These are phyloP conservation scores for Heliconius hortense DNA, from an alignment of 2,888 invertebrate genomes.

Conservation along the genomic window DNA sequence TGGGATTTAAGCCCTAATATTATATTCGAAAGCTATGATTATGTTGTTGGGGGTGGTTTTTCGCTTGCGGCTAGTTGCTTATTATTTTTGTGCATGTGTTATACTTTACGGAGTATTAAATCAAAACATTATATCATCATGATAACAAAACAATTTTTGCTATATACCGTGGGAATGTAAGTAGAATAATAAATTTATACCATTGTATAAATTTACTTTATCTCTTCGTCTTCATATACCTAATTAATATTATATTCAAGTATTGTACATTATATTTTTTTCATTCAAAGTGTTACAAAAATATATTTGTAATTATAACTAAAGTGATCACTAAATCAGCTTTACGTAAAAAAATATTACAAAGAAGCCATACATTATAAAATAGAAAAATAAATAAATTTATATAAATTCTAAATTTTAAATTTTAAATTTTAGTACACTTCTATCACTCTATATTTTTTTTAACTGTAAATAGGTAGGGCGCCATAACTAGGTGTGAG, in stretches of 20 bases:
- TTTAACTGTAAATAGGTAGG: not conserved
- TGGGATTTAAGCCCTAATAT: conserved; percentile 50
- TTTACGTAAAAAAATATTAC: not conserved
- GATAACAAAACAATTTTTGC: conserved; percentile 1
- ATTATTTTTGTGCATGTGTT: conserved; percentile 51
- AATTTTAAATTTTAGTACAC: too few relatives aligned
- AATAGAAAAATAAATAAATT: too few relatives aligned
- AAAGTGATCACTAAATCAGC: not conserved
- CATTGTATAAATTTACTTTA: not conserved
- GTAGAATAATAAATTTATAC: not conserved
- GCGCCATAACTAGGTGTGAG: conserved; percentile 33
- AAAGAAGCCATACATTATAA: not conserved
- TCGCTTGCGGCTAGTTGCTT: conserved; percentile 49
- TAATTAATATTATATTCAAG: too few relatives aligned
- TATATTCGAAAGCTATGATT: conserved; percentile 57
- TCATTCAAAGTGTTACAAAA: not conserved
- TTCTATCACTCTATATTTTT: not conserved
- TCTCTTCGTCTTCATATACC: not conserved
- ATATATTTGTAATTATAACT: not conserved
- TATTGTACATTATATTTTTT: not conserved
- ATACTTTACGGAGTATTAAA: conserved; percentile 34
- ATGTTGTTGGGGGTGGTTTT: conserved; percentile 52
- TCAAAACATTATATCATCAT: conserved; percentile 18
- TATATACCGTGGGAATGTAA: conserved; percentile 3
- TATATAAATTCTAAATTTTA: too few relatives aligned